Evolutionary conservation across 2,113 vertebrate genomes (phyloP).

Genomic region (Cnemophilus loriae): DNA sequence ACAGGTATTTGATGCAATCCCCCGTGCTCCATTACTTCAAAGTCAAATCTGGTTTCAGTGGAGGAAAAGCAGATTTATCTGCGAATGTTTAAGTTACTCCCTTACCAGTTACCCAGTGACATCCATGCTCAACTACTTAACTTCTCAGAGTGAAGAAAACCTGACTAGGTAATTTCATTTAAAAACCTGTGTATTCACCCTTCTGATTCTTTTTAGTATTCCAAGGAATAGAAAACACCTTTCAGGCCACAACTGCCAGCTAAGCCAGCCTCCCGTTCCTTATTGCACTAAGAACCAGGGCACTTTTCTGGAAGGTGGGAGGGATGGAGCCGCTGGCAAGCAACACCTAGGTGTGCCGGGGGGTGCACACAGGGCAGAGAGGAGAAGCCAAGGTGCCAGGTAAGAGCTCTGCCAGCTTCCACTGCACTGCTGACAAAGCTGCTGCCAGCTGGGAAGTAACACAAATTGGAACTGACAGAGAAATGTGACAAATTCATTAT

Average conservation of each 20-base stretch:
- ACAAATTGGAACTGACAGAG: constrained; percentile 20
- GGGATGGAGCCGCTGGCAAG: background rate
- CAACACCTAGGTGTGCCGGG: background rate
- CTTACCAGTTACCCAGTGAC: background rate
- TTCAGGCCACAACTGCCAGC: background rate
- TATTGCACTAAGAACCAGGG: background rate
- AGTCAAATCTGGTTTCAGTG: background rate
- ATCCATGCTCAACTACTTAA: background rate
- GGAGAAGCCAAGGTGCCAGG: background rate
- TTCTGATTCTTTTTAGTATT: background rate
- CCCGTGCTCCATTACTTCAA: background rate
- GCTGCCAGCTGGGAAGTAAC: background rate
- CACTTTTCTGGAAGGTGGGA: background rate
- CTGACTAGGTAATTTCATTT: background rate
- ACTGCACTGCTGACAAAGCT: background rate
- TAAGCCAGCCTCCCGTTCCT: background rate
- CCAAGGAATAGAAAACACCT: background rate
- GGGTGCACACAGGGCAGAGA: background rate
- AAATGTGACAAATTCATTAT: constrained; percentile 54
- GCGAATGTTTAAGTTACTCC: background rate
- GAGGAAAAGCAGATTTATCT: background rate
- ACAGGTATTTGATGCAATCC: background rate
- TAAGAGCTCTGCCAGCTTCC: background rate
- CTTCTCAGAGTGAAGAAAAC: background rate
- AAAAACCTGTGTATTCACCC: background rate